Conservation (phyloP, 2,888 invertebrate species). For the Drosophila eohydei region DNA sequence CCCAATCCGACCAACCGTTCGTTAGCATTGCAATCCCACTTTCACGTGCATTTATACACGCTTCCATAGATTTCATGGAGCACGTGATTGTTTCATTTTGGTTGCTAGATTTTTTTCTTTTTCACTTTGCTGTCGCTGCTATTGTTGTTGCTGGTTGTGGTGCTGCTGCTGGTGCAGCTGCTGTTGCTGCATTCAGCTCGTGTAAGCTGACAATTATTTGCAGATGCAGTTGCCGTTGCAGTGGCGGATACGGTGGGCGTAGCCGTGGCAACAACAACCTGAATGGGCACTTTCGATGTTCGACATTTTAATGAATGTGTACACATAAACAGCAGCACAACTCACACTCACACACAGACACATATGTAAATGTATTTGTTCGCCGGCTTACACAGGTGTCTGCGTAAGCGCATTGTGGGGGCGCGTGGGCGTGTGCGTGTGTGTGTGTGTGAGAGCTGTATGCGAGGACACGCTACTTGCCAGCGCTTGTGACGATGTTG, state of each 20-base stretch:
- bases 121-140: constrained; percentile 23
- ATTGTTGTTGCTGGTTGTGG: constrained; percentile 23
- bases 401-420: constrained; percentile 26
- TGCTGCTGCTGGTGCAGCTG: constrained; percentile 20
- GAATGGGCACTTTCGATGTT: constrained; percentile 81
- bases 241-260: constrained; percentile 66
- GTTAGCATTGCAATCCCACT: constrained; percentile 67
- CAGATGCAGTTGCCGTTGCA: constrained; percentile 64
- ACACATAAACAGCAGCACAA: constrained; percentile 72
- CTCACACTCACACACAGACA: constrained; percentile 19
- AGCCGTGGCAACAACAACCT: constrained; percentile 75
- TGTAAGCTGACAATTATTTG: constrained; percentile 82
- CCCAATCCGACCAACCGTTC: constrained; percentile 16
- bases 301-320: constrained; percentile 80
- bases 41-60: constrained; percentile 79
- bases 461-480: constrained; percentile 43
- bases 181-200: constrained; percentile 69
- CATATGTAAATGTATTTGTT: constrained; percentile 58
- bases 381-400: constrained; percentile 62
- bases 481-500: constrained; percentile 47
- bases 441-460: constrained; percentile 12
- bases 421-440: constrained; percentile 2
- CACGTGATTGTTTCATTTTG: constrained; percentile 81
- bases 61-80: constrained; percentile 79
- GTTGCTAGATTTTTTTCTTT: constrained; percentile 67